A percentile compares a stretch with the other conserved stretches of the same genome.
Conservation (phyloP, 2,113 vertebrate species). For the Apeltes quadracus region DNA sequence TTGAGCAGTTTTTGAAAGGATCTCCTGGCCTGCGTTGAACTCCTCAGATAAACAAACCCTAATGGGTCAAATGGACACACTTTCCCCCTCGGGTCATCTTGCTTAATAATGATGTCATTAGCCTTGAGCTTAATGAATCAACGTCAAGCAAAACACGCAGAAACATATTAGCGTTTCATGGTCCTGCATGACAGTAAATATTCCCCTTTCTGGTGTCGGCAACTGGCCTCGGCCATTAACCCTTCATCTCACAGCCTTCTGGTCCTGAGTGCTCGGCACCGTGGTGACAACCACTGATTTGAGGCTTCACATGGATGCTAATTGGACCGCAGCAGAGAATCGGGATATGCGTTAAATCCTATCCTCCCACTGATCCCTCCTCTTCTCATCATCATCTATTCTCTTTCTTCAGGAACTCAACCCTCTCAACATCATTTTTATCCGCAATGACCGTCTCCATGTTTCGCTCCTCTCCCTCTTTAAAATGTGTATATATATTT, state of each 20-base stretch:
- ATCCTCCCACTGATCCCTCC: constrained; percentile 36
- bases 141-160: background rate
- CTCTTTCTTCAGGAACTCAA: constrained; percentile 57
- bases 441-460: constrained; percentile 2
- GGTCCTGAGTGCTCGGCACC: constrained; percentile 34
- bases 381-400: constrained; percentile 64
- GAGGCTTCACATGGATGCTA: constrained; percentile 55
- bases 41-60: background rate
- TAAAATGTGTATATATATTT: background rate
- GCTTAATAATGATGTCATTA: background rate
- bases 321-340: constrained; percentile 58
- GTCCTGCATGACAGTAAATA: constrained; percentile 4
- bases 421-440: constrained; percentile 22
- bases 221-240: constrained; percentile 37
- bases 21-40: background rate
- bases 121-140: background rate
- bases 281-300: constrained; percentile 56
- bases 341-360: constrained; percentile 56
- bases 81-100: background rate
- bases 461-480: constrained; percentile 21
- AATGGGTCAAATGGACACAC: background rate
- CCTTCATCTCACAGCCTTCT: constrained; percentile 33
- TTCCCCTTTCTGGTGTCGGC: constrained; percentile 12
- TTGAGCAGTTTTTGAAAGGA: background rate
- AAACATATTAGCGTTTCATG: background rate